Conservation (phyloP, 1,140 invertebrate species). For the Brachionus rotundiformis region DNA sequence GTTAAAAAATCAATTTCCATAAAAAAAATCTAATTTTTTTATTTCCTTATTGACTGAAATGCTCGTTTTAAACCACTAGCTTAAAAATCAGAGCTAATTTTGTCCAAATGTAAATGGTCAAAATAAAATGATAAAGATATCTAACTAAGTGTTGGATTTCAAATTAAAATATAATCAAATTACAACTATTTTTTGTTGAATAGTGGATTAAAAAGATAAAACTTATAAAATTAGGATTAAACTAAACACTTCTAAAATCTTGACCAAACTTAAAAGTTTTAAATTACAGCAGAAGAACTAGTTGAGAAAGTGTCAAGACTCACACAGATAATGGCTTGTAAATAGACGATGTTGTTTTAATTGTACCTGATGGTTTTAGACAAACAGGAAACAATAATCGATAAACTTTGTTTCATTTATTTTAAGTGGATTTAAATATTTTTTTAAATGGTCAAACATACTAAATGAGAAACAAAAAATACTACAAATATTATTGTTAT, state of each 20-base stretch:
- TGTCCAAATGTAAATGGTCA: not conserved
- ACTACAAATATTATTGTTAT: slow-evolving; percentile 12
- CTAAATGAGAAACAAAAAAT: slow-evolving; percentile 38
- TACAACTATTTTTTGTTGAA: not conserved
- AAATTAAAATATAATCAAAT: slow-evolving; percentile 41
- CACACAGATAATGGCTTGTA: not conserved
- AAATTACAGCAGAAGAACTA: not conserved
- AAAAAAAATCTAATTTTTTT: too few species aligned
- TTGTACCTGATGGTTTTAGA: slow-evolving; percentile 41
- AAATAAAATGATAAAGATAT: slow-evolving; percentile 9
- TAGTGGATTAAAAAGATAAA: slow-evolving; percentile 22
- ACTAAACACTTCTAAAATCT: slow-evolving; percentile 12
- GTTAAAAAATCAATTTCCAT: too few species aligned
- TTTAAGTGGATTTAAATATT: slow-evolving; percentile 29
- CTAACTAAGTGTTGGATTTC: slow-evolving; percentile 16
- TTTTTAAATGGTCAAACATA: not conserved
- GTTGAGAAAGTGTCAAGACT: slow-evolving; percentile 37
- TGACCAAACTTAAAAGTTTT: slow-evolving; percentile 12
- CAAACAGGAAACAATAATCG: slow-evolving; percentile 32
- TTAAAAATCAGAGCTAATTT: not conserved
- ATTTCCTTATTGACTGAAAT: too few species aligned
- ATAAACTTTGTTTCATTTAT: not conserved
- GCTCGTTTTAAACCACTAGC: too few species aligned
- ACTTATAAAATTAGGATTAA: not conserved
- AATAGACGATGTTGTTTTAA: slow-evolving; percentile 20